Conservation (phyloP, 1,140 invertebrate genomes). For the Cyclina sinensis region DNA sequence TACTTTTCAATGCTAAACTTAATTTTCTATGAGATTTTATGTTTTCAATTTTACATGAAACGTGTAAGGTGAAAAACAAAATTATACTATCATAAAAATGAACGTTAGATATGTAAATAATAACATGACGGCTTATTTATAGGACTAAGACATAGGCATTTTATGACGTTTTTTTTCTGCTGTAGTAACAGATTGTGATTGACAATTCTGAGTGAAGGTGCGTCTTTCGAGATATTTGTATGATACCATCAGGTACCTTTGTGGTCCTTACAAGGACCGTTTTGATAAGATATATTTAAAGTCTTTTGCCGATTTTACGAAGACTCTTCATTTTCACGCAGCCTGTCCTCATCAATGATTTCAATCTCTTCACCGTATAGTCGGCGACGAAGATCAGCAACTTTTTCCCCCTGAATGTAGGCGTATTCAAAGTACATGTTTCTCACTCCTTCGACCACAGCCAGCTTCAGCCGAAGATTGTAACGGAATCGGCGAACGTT, state of each 20-base stretch:
- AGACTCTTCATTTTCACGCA: too few relatives aligned
- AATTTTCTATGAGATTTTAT: too few relatives aligned
- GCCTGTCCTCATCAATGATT: too few relatives aligned
- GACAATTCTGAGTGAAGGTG: not conserved
- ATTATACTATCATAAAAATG: too few relatives aligned
- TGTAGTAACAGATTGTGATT: too few relatives aligned
- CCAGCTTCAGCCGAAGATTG: slow-evolving; percentile 67
- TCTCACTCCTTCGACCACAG: slow-evolving; percentile 70
- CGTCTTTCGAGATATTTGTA: slow-evolving; percentile 17
- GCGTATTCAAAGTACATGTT: slow-evolving; percentile 76
- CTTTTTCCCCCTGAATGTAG: slow-evolving; percentile 63
- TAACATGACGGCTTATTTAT: too few relatives aligned
- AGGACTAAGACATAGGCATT: too few relatives aligned
- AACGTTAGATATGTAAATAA: too few relatives aligned
- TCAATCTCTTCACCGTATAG: slow-evolving; percentile 56
- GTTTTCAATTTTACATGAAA: too few relatives aligned
- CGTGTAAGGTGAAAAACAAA: too few relatives aligned
- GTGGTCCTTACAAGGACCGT: slow-evolving; percentile 14
- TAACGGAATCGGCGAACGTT: slow-evolving; percentile 70
- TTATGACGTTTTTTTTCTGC: too few relatives aligned
- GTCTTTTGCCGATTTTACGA: not conserved
- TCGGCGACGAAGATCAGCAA: slow-evolving; percentile 56
- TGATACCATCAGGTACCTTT: not conserved
- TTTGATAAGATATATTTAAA: not conserved
- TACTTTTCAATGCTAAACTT: too few relatives aligned